phyloP scores from a whole-genome alignment of 37 sponge, comb jelly and placozoan genomes.

The Bolinopsis microptera region DNA sequence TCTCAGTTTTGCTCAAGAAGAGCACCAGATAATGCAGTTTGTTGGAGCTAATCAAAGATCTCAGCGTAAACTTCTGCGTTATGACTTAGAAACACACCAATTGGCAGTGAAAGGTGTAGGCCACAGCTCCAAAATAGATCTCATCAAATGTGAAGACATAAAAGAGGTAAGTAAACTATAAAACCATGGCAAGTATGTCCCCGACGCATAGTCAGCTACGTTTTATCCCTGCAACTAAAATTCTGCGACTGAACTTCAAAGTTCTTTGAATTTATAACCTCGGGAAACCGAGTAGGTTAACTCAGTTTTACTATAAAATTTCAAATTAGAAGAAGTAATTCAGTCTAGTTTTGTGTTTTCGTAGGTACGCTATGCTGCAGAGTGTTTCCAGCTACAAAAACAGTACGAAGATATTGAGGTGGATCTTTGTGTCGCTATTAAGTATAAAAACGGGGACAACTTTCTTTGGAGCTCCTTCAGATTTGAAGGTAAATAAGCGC shows the following conservation, averaged over 20 bases:
- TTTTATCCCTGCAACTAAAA: background rate
- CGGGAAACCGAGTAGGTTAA: no score
- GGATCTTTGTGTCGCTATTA: background rate
- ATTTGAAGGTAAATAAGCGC: constrained; percentile 33
- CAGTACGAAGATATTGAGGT: no score
- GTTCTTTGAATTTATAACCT: no score
- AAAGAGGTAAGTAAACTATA: constrained; percentile 31
- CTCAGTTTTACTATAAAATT: no score
- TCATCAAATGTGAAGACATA: constrained; percentile 2
- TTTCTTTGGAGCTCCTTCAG: constrained; percentile 6
- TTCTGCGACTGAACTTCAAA: no score
- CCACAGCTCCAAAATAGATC: background rate
- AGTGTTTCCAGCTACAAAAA: background rate
- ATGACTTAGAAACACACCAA: background rate
- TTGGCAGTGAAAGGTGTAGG: background rate
- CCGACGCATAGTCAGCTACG: background rate
- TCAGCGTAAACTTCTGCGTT: background rate
- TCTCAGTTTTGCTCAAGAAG: constrained; percentile 26
- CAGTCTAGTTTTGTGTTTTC: no score
- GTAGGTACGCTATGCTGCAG: constrained; percentile 28
- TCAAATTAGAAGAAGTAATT: no score
- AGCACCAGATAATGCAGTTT: background rate
- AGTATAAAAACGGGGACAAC: background rate
- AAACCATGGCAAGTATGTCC: no score
- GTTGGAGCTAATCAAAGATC: background rate